Evolutionary conservation across 2,888 invertebrate species (phyloP).

Genomic region (Agonopterix arenella): DNA sequence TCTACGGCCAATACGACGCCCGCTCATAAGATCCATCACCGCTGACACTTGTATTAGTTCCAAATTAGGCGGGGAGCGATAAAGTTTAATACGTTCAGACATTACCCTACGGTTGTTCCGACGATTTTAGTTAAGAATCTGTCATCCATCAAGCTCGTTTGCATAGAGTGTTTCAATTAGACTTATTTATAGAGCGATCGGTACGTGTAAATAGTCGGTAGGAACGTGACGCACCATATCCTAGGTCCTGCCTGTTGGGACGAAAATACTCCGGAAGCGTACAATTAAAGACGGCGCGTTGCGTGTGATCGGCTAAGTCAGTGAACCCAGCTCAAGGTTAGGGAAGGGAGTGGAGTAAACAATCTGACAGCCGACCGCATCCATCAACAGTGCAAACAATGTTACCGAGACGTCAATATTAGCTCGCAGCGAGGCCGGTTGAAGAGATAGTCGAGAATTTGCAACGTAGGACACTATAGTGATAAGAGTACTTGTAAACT

Average conservation of each 20-base stretch:
- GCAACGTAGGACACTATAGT: neutral
- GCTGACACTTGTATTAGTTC: slow-evolving; percentile 44
- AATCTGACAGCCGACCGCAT: slow-evolving; percentile 43
- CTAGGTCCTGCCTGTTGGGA: slow-evolving; percentile 43
- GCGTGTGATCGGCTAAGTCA: slow-evolving; percentile 43
- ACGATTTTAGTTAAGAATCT: slow-evolving; percentile 16
- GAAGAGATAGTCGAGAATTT: neutral
- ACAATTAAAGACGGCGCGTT: slow-evolving; percentile 49
- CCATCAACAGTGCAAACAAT: slow-evolving; percentile 61
- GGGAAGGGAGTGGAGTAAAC: slow-evolving; percentile 47
- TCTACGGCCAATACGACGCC: slow-evolving; percentile 43
- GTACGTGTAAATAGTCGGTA: slow-evolving; percentile 27
- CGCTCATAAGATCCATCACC: slow-evolving; percentile 45
- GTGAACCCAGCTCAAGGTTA: slow-evolving; percentile 62
- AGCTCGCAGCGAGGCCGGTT: slow-evolving; percentile 10
- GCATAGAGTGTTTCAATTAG: slow-evolving; percentile 16
- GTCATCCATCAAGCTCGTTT: slow-evolving; percentile 13
- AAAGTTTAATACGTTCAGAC: slow-evolving; percentile 38
- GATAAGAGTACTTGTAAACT: slow-evolving; percentile 22
- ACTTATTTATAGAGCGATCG: slow-evolving; percentile 23
- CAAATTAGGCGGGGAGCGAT: slow-evolving; percentile 46
- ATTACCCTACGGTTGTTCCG: slow-evolving; percentile 19
- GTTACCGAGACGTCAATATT: slow-evolving; percentile 56
- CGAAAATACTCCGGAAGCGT: slow-evolving; percentile 60
- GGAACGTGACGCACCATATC: slow-evolving; percentile 43